Evolutionary conservation across 2,888 invertebrate genomes (phyloP).

Genomic region (Synergus gifuensis): DNA sequence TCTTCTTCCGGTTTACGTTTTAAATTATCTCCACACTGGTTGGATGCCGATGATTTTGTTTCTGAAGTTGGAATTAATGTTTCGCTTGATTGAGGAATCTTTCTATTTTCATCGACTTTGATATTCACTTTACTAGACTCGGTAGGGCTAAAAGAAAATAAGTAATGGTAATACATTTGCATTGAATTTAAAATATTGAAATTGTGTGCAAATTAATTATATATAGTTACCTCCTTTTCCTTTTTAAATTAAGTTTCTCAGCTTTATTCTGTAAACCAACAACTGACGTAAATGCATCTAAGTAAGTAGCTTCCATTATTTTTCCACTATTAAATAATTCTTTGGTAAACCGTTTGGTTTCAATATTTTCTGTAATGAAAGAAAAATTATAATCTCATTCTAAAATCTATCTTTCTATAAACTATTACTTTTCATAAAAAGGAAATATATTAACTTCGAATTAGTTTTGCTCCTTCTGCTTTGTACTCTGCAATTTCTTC

Average conservation of each 20-base stretch:
- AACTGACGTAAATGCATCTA: conserved; percentile 45
- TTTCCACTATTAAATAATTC: conserved; percentile 56
- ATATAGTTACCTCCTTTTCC: neutral
- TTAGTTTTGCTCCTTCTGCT: conserved; percentile 68
- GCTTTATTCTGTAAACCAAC: conserved; percentile 14
- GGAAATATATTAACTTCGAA: conserved; percentile 64
- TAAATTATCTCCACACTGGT: neutral
- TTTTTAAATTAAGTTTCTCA: neutral
- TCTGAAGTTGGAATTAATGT: neutral
- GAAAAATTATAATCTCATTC: neutral
- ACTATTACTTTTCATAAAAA: conserved; percentile 1
- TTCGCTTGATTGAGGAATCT: neutral
- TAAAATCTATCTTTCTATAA: neutral
- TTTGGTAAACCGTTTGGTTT: conserved; percentile 64
- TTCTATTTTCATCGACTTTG: neutral
- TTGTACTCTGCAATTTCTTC: conserved; percentile 72
- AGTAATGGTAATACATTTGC: neutral
- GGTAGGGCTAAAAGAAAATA: neutral
- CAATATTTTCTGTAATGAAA: conserved; percentile 64
- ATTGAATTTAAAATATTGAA: neutral
- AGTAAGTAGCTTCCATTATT: neutral
- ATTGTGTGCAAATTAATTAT: neutral
- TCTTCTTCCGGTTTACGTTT: neutral
- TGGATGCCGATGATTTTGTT: neutral
- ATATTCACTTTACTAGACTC: neutral